Evolutionary conservation across 2,113 vertebrate genomes (phyloP), one percentile per base, ranked within the genome.

Genomic region (Oceanodroma tethys): DNA sequence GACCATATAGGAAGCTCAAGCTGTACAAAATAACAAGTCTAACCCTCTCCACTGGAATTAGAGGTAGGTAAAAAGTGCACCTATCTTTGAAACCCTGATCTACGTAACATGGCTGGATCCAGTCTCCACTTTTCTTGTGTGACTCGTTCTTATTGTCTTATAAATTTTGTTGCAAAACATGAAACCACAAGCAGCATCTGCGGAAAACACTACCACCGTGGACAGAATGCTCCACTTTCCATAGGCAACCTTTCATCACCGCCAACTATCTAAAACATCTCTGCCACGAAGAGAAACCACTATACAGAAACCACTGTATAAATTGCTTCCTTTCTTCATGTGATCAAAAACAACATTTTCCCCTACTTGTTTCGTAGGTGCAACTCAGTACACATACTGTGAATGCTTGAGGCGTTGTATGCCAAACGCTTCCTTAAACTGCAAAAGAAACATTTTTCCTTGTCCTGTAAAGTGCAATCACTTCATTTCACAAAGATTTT

Each of bases 141-240:
- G 25, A 38, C 8, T 74, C 1, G 0, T 3, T 63, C 17, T n/a
- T 50, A 47, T 0, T n/a, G 32, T 62, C 66, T 81, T 47, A 52
- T 8, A 80, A 73, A 93, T 48, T 42, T 40, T 80, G 10, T 18
- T 63, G 43, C 36, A 73, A 48, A 86, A 86, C 0, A 2, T 60
- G 53, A 52, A 80, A 56, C 16, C 45, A 55, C 26, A 43, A 42
- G 34, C 9, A 34, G 59, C 36, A 67, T 63, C 62, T 85, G 66
- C 3, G 0, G 59, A 50, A 83, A 62, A 79, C 48, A 43, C 13
- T 11, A 32, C 6, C 23, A 72, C 27, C 2, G 2, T 0, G 2
- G 42, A 68, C 26, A 32, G 45, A 78, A 56, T 1, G 9, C 5
- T 80, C 71, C 36, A 27, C 48, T 68, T 72, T 42, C 22, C 76